These are phyloP conservation scores for Gila robusta DNA, from an alignment of 2,797 vertebrate genomes.

Conservation along the genomic window DNA sequence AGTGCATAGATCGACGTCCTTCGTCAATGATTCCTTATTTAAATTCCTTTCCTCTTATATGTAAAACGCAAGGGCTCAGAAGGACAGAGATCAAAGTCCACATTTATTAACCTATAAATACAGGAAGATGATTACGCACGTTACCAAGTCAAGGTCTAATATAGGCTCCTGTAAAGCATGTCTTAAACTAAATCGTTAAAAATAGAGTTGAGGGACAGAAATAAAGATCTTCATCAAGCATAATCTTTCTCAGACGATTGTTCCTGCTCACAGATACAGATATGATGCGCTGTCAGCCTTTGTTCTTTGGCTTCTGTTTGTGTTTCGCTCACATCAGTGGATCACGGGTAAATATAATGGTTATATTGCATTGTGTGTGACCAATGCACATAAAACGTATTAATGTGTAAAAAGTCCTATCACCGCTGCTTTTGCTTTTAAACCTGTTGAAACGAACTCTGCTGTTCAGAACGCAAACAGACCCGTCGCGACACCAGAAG, in stretches of 20 bases:
- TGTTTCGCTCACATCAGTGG: conserved; percentile 17
- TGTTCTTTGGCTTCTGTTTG: conserved; percentile 30
- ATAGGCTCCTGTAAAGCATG: background rate
- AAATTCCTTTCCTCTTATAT: background rate
- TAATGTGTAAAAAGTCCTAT: background rate
- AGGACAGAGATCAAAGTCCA: conserved; percentile 61
- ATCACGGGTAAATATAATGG: conserved; percentile 43
- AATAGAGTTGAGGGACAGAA: background rate
- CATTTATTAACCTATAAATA: conserved; percentile 37
- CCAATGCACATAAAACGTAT: background rate
- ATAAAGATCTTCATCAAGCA: background rate
- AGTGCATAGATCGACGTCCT: background rate
- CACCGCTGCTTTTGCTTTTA: background rate
- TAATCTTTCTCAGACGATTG: background rate
- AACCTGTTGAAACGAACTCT: background rate
- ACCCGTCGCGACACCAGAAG: conserved; percentile 33
- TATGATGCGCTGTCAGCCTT: conserved; percentile 25
- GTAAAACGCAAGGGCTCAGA: no score
- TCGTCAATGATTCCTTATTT: background rate
- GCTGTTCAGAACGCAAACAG: conserved; percentile 51
- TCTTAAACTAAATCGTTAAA: background rate
- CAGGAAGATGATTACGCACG: conserved; percentile 38
- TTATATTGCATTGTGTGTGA: no score
- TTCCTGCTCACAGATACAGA: background rate
- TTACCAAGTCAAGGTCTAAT: background rate